Base-by-base conservation (phyloP, 2,888 invertebrate species). In the Heliconius charithonia region DNA sequence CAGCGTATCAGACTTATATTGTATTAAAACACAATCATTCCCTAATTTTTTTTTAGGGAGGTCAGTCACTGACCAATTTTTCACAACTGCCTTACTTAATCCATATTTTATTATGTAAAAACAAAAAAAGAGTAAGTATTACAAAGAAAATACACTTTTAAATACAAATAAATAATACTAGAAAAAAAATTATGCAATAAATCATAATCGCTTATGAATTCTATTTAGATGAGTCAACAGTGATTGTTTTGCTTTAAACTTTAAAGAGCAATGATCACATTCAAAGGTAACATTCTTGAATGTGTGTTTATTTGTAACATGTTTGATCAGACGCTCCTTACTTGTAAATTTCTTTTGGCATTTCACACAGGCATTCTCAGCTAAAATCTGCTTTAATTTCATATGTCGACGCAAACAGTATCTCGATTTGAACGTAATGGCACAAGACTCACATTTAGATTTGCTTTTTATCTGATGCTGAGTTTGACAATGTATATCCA, bases 141-240 rank as follows among this genome's bases (percentile, higher is more conserved):
- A 62, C 10, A 22, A 51, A 37, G 37, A 37, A 37, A 51, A 51
- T 22, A 51, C 19, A 22, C 19, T 51, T 32, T 22, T n/a, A 71
- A 71, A 56, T 13, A 59, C 4, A 72, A n/a, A 56, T 29, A 16
- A 72, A 59, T 59, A 72, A 59, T 74, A 41, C 45, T 59, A 59
- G 12, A 25, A 74, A 63, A 71, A 69, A 75, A 82, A 76, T 63
- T 59, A 75, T 12, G 69, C 16, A 76, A 79, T 73, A 71, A 83
- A 91, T 93, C 93, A 93, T 93, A 93, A 93, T 70, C 87, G 89
- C 78, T 93, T 94, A 73, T 95, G 95, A 13, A 93, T 90, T 0
- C 95, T 87, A 56, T 87, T 90, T 12, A 93, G 78, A 82, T 95
- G 95, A 79, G 86, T 92, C 67, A 85, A 81, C 27, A 95, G 75